These are phyloP conservation scores for Piaya cayana DNA, from an alignment of 2,113 vertebrate genomes.

Conservation along the genomic window DNA sequence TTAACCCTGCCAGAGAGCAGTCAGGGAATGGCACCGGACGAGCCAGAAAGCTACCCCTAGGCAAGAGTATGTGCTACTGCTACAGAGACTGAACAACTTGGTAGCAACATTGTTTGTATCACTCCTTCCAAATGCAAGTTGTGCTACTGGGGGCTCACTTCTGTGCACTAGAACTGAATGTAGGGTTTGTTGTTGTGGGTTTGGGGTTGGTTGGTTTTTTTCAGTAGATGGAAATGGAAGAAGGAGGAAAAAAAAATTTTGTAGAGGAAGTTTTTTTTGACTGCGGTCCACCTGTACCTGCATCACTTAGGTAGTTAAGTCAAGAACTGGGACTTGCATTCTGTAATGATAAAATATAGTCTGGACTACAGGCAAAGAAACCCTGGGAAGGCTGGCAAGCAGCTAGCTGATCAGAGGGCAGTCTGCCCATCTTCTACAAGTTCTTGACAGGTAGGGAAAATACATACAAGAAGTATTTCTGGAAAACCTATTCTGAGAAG, in stretches of 20 bases:
- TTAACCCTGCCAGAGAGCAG: neutral
- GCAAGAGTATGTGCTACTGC: neutral
- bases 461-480: neutral
- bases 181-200: neutral
- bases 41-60: neutral
- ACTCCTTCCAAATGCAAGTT: neutral
- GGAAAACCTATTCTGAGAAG: constrained; percentile 10
- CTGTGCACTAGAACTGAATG: neutral
- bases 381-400: neutral
- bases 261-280: neutral
- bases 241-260: neutral
- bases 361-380: neutral
- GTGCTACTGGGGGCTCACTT: neutral
- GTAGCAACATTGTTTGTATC: neutral
- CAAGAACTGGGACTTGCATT: neutral
- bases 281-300: neutral
- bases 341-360: neutral
- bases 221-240: neutral
- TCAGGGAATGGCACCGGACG: neutral
- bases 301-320: neutral
- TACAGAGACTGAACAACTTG: neutral
- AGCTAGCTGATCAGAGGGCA: neutral
- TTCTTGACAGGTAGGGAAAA: neutral
- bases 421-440: neutral
- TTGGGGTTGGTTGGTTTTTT: neutral